These are phyloP conservation scores for Nyleta sp. DNA, from an alignment of 2,888 invertebrate genomes.

Conservation along the genomic window DNA sequence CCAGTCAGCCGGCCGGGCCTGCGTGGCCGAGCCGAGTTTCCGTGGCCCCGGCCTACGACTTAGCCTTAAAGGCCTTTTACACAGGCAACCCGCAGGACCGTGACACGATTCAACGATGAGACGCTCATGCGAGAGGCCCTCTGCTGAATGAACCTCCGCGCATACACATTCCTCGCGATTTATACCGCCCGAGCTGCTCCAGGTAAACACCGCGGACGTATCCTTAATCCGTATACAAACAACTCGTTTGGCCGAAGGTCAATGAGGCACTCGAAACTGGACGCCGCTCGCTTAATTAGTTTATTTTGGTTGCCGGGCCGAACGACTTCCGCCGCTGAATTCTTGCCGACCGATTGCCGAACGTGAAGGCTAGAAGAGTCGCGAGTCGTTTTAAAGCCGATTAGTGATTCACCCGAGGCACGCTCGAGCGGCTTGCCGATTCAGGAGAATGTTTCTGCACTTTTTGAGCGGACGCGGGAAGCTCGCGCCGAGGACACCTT, in stretches of 20 bases:
- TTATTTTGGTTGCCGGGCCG: conserved; percentile 28
- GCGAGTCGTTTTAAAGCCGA: no score
- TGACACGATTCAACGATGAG: conserved; percentile 68
- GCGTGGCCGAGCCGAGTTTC: conserved; percentile 81
- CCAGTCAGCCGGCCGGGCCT: conserved; percentile 84
- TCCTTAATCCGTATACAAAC: conserved; percentile 56
- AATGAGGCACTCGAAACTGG: conserved; percentile 24
- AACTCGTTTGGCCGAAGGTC: conserved; percentile 43
- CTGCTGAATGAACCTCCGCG: conserved; percentile 67
- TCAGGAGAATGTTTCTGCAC: no score
- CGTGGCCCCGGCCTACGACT: conserved; percentile 59
- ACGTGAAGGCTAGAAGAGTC: no score
- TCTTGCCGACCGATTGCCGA: background rate
- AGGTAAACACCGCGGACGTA: conserved; percentile 46
- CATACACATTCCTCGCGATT: conserved; percentile 52
- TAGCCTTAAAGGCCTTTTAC: conserved; percentile 62
- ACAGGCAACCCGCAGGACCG: conserved; percentile 68
- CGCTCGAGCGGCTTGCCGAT: no score
- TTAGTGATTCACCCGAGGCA: no score
- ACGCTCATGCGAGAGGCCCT: conserved; percentile 58
- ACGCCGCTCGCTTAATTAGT: conserved; percentile 25
- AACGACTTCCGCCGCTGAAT: conserved; percentile 26
- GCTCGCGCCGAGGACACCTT: no score
- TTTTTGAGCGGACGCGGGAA: no score
- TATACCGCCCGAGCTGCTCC: conserved; percentile 30